Evolutionary conservation across 2,797 vertebrate genomes (phyloP), one percentile per base, ranked within the genome.

Genomic region (Helostoma temminkii): DNA sequence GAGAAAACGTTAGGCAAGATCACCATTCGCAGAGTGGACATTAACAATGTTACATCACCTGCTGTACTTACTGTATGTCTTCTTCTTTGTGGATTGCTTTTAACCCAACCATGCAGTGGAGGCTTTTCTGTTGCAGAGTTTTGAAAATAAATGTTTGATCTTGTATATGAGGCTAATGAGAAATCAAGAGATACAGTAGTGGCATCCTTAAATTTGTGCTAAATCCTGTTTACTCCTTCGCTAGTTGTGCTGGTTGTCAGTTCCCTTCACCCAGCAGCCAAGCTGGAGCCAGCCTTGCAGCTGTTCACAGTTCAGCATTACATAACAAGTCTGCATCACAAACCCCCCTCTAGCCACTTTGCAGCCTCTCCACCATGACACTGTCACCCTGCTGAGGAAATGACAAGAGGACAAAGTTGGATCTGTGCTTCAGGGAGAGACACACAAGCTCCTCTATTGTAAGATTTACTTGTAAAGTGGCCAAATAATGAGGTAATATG

Each of bases 281-380:
- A 60, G 63, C 81, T 74, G 76, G 70, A 86, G 80, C 74, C 60
- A 9, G 66, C 70, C 85, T 81, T 21, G 76, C 87, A 89, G 90
- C 87, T 88, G 89, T 90, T 88, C 80, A 69, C 76, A 68, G 76
- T 76, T 70, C 81, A 62, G 50, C 56, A 43, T 92, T 91, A 88
- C 86, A 85, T 91, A 93, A 93, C 75, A 36, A 63, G 75, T 61
- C 84, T 76, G 67, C 81, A 87, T 84, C 75, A 67, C 74, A 75
- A 75, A 49, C 72, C 60, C 65, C 39, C 22, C 76, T 57, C 46
- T 5, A 48, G 79, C 66, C 77, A 85, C 85, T 78, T 50, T 55
- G 71, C 78, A 78, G 82, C 74, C 81, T 86, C 70, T 81, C 82
- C 74, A 75, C 66, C 64, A 71, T 50, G 66, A 84, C 76, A 52